phyloP scores from a whole-genome alignment of 2,888 invertebrate species.

The Eupsilia transversa region DNA sequence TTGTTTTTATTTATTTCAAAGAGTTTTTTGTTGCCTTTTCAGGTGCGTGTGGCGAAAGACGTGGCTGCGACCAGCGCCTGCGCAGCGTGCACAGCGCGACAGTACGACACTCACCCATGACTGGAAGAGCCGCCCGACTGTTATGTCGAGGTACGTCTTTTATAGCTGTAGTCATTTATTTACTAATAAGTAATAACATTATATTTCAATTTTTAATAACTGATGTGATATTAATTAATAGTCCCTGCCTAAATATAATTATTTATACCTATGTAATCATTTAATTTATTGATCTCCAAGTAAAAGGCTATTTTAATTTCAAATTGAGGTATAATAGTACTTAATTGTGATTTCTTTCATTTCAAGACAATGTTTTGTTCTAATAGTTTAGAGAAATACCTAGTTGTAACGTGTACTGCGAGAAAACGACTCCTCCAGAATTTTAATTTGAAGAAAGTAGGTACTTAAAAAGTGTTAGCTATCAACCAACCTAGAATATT shows the following conservation, averaged over 20 bases:
- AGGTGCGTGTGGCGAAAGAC: slow-evolving; percentile 59
- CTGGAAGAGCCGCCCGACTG: slow-evolving; percentile 3
- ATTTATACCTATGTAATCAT: background rate
- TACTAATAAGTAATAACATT: slow-evolving; percentile 1
- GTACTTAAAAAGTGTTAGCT: background rate
- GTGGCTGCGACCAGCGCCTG: slow-evolving; percentile 17
- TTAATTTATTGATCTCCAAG: background rate
- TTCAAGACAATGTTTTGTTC: background rate
- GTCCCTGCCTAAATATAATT: background rate
- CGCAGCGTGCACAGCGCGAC: slow-evolving; percentile 13
- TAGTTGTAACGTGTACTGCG: background rate
- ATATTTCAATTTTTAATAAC: background rate
- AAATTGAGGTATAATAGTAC: background rate
- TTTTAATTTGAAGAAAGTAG: background rate
- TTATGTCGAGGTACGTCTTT: slow-evolving; percentile 31
- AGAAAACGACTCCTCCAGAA: background rate
- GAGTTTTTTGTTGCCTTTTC: slow-evolving; percentile 72
- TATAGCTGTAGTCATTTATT: slow-evolving; percentile 7
- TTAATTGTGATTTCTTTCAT: slow-evolving; percentile 4
- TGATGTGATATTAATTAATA: background rate
- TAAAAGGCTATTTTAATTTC: background rate
- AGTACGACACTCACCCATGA: slow-evolving; percentile 8
- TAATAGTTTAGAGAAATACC: background rate
- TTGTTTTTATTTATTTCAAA: slow-evolving; percentile 65
- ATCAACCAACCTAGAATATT: background rate